phyloP scores from a whole-genome alignment of 2,113 vertebrate genomes.

The human region GRCh38 chr5:122901501-122902000 shows the following conservation, averaged over 20 bases:
- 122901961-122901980: neutral
- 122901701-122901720: neutral
- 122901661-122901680: neutral
- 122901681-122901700: neutral
- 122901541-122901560: accelerated
- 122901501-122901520: neutral
- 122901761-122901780: neutral
- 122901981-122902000: neutral
- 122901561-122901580: accelerated
- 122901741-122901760: neutral
- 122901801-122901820: neutral
- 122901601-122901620: neutral
- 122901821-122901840: neutral
- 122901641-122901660: neutral
- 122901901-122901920: neutral
- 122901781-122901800: neutral
- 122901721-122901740: neutral
- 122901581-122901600: neutral
- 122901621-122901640: neutral
- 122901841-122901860: neutral
- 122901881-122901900: neutral
- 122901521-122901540: accelerated
- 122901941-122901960: neutral
- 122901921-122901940: neutral
- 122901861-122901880: neutral